phyloP scores from a whole-genome alignment of 2,888 invertebrate genomes.

The Drosophila pseudotalamancana region DNA sequence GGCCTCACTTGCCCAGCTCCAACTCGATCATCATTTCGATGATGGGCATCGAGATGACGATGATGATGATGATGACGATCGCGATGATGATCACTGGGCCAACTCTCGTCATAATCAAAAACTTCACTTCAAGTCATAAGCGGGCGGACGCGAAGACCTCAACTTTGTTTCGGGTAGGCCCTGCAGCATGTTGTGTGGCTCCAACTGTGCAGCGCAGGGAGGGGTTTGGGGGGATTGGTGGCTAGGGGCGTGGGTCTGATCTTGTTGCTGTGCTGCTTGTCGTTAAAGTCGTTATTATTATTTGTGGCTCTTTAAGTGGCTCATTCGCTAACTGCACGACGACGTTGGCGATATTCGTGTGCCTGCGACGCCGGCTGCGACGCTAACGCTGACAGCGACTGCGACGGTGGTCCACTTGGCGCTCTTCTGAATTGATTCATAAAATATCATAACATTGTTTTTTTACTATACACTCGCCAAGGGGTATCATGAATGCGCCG shows the following conservation, averaged over 20 bases:
- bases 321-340: slow-evolving; percentile 80
- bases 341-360: slow-evolving; percentile 77
- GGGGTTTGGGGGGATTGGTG: not conserved
- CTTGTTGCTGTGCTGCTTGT: slow-evolving; percentile 67
- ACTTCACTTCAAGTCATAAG: slow-evolving; percentile 68
- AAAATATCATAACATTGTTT: slow-evolving; percentile 76
- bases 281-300: slow-evolving; percentile 79
- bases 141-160: slow-evolving; percentile 63
- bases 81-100: slow-evolving; percentile 18
- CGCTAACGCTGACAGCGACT: slow-evolving; percentile 54
- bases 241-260: slow-evolving; percentile 31
- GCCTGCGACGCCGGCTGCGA: slow-evolving; percentile 40
- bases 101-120: slow-evolving; percentile 61
- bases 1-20: slow-evolving; percentile 40
- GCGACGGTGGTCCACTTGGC: slow-evolving; percentile 80
- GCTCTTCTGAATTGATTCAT: slow-evolving; percentile 80
- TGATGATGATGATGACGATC: slow-evolving; percentile 19
- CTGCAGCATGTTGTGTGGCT: slow-evolving; percentile 54
- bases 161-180: slow-evolving; percentile 60
- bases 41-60: slow-evolving; percentile 7
- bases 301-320: slow-evolving; percentile 80
- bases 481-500: not conserved
- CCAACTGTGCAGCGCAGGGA: slow-evolving; percentile 30
- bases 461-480: slow-evolving; percentile 10
- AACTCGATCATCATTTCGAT: slow-evolving; percentile 32